phyloP scores from a whole-genome alignment of 2,888 invertebrate genomes.

The Synergus umbraculus region DNA sequence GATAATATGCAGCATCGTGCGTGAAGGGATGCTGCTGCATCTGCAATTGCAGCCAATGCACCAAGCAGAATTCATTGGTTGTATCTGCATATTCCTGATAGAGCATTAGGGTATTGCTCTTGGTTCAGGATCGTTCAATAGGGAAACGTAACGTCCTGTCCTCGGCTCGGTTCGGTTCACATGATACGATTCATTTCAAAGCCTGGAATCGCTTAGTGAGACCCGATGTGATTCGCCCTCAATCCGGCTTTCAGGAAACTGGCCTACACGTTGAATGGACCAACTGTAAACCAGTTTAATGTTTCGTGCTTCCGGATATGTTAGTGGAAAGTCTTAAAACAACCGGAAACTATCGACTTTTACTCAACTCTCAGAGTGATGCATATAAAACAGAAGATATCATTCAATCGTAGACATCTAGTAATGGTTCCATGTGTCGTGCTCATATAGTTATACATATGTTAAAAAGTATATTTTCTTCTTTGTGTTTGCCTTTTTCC shows the following conservation, averaged over 20 bases:
- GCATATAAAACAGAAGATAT: too few species aligned
- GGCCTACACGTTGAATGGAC: slow-evolving; percentile 24
- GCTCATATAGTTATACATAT: neutral
- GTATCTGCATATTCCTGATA: slow-evolving; percentile 47
- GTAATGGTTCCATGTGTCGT: neutral
- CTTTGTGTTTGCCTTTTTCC: neutral
- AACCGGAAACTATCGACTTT: neutral
- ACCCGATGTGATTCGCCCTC: slow-evolving; percentile 25
- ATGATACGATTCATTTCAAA: slow-evolving; percentile 44
- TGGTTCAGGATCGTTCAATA: slow-evolving; percentile 38
- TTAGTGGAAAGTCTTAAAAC: slow-evolving; percentile 8
- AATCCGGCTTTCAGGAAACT: slow-evolving; percentile 39
- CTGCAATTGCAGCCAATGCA: slow-evolving; percentile 36
- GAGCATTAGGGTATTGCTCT: slow-evolving; percentile 47
- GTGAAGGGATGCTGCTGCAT: slow-evolving; percentile 28
- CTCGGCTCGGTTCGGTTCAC: slow-evolving; percentile 23
- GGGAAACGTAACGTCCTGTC: slow-evolving; percentile 30
- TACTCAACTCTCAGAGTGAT: too few species aligned
- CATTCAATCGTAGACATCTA: neutral
- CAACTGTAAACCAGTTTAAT: slow-evolving; percentile 34
- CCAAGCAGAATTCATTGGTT: slow-evolving; percentile 41
- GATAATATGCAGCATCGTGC: slow-evolving; percentile 37
- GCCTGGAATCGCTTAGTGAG: slow-evolving; percentile 39
- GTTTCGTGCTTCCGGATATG: slow-evolving; percentile 16
- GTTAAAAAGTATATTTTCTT: neutral